Percentiles rank a stretch among this genome's conserved stretches.
These are phyloP conservation scores for Heliconius eleuchia DNA, from an alignment of 1,140 invertebrate species.

Conservation along the genomic window DNA sequence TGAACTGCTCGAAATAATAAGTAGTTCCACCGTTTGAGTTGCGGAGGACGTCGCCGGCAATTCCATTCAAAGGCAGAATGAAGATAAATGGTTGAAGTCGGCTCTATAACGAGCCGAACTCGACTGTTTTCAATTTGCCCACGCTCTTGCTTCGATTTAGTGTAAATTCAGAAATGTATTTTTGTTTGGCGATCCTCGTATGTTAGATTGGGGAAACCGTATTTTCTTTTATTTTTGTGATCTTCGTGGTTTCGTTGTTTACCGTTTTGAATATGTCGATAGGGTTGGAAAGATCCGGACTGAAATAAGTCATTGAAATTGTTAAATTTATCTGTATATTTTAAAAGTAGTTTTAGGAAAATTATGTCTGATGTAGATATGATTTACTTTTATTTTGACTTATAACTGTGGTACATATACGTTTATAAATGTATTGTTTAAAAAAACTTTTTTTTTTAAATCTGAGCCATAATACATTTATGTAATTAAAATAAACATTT, in stretches of 20 bases:
- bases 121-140: constrained; percentile 77
- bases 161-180: constrained; percentile 66
- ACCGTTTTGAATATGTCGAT: neutral
- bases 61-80: constrained; percentile 77
- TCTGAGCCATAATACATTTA: too few species aligned
- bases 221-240: constrained; percentile 20
- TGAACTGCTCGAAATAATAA: constrained; percentile 76
- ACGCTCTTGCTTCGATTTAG: constrained; percentile 65
- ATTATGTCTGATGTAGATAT: too few species aligned
- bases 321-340: neutral
- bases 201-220: constrained; percentile 26
- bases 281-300: neutral
- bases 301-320: neutral
- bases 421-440: too few species aligned
- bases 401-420: too few species aligned
- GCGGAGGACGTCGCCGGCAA: constrained; percentile 74
- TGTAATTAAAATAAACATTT: too few species aligned
- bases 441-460: too few species aligned
- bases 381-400: too few species aligned
- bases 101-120: constrained; percentile 73
- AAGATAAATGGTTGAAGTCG: constrained; percentile 75
- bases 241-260: constrained; percentile 2
- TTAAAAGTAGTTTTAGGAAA: too few species aligned
- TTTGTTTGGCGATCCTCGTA: constrained; percentile 38
- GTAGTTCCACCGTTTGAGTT: constrained; percentile 73